Percentiles rank a stretch among this genome's conserved stretches.
Conservation (phyloP, 2,797 vertebrate species). For the Neosalanx taihuensis region DNA sequence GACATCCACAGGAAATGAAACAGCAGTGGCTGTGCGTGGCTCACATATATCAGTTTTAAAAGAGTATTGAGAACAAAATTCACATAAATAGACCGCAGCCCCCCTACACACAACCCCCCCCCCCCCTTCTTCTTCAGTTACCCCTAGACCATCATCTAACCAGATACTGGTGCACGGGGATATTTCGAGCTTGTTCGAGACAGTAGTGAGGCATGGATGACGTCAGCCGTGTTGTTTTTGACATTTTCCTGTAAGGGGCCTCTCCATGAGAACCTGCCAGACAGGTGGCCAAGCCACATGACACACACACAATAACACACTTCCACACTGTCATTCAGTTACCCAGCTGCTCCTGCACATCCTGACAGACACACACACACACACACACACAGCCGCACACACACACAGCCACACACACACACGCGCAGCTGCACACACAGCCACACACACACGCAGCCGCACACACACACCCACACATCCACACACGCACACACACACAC, state of each 20-base stretch:
- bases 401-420: conserved; percentile 22
- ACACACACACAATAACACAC: conserved; percentile 66
- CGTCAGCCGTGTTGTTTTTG: conserved; percentile 52
- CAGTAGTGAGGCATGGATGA: not conserved
- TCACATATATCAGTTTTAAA: not conserved
- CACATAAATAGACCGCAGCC: not conserved
- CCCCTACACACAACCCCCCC: not conserved
- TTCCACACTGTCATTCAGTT: conserved; percentile 60
- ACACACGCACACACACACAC: not conserved
- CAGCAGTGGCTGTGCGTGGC: conserved; percentile 45
- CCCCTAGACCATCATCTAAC: not conserved
- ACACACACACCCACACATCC: conserved; percentile 20
- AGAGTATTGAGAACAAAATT: conserved; percentile 33
- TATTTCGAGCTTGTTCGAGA: too few species aligned
- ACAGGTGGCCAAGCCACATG: conserved; percentile 66
- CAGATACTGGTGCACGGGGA: not conserved
- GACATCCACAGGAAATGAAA: conserved; percentile 39
- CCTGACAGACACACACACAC: conserved; percentile 24
- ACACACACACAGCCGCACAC: too few species aligned
- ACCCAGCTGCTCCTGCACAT: conserved; percentile 42
- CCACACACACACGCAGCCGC: conserved; percentile 16
- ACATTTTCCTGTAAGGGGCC: conserved; percentile 66
- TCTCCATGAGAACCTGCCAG: conserved; percentile 66
- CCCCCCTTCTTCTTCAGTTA: not conserved
- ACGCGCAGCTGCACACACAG: conserved; percentile 25